Evolutionary conservation across 2,888 invertebrate species (phyloP), one percentile per base, ranked within the genome.

Genomic region (Hirtodrosophila histrioides): DNA sequence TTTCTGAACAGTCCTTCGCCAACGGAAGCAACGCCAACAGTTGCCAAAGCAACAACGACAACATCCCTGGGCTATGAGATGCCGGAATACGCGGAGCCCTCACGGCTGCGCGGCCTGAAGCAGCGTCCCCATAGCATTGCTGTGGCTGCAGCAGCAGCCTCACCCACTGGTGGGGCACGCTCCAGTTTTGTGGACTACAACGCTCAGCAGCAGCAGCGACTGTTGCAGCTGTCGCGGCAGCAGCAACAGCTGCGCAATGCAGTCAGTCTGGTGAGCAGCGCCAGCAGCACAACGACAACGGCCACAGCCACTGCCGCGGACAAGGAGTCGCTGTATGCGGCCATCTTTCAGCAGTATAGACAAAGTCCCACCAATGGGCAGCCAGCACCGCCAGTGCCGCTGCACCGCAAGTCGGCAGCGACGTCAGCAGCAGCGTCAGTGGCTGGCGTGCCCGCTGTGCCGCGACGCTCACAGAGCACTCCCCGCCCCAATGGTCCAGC

Each of bases 71-170:
- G 70, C 48, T 80, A 88, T 12, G 89, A 89, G 64, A 78, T 90
- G 70, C 90, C 90, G 39, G 91, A 91, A 29, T 91, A 91, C 65
- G 90, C 91, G 4, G 91, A 91, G 49, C 90, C 91, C 0, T 88
- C 86, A 58, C 87, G 91, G 53, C 69, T 90, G 70, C 90, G 90
- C 36, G 86, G 88, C 9, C 72, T 89, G 45, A 86, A 94, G 49
- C 88, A 85, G 43, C 83, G 94, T 23, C 94, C 95, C 37, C 94
- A 94, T 90, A 94, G 94, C 83, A 93, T 94, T 78, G 94, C 94
- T 67, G 92, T 93, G 31, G 91, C 50, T 39, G 51, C 55, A 24
- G 5, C 64, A 4, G 24, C 55, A 4, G 49, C 63, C 35, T 70
- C 85, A 31, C 65, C 77, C 6, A 68, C 72, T 2, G 10, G 43